Evolutionary conservation across 1,140 invertebrate genomes (phyloP).

Genomic region (Eriosoma lanigerum): DNA sequence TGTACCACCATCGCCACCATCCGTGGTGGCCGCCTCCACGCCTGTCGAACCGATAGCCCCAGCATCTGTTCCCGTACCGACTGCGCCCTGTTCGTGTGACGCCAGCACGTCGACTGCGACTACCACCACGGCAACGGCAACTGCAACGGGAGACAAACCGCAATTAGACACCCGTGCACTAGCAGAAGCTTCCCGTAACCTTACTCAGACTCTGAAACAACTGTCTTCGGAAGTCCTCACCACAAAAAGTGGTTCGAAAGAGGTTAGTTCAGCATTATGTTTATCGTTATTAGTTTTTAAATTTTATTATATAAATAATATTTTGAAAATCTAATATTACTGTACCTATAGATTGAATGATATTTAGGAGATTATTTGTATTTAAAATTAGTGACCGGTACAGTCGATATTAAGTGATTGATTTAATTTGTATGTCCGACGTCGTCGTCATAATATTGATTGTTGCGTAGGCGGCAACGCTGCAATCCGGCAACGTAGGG

Average conservation of each 20-base stretch:
- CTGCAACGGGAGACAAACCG: slow-evolving; percentile 31
- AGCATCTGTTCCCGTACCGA: slow-evolving; percentile 24
- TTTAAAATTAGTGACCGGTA: background rate
- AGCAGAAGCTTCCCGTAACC: slow-evolving; percentile 84
- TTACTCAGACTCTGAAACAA: slow-evolving; percentile 87
- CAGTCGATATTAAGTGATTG: slow-evolving; percentile 19
- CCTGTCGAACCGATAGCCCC: slow-evolving; percentile 47
- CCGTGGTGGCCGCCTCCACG: slow-evolving; percentile 10
- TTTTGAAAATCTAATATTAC: no score
- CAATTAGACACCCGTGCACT: slow-evolving; percentile 72
- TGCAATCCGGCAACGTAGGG: slow-evolving; percentile 32
- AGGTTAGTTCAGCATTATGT: background rate
- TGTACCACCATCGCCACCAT: background rate
- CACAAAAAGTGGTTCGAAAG: slow-evolving; percentile 58
- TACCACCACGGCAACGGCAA: slow-evolving; percentile 34
- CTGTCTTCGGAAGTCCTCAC: slow-evolving; percentile 85
- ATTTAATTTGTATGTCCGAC: slow-evolving; percentile 6
- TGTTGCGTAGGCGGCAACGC: slow-evolving; percentile 49
- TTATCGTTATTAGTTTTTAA: background rate
- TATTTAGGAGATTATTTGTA: no score
- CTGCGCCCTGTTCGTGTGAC: slow-evolving; percentile 50
- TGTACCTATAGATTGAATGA: no score
- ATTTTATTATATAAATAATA: no score
- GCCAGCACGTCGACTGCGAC: slow-evolving; percentile 52
- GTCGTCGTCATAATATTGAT: slow-evolving; percentile 32